Percentiles rank a stretch among this genome's conserved stretches.
Conservation (phyloP, 2,888 invertebrate species). For the Hoplodrina blanda region DNA sequence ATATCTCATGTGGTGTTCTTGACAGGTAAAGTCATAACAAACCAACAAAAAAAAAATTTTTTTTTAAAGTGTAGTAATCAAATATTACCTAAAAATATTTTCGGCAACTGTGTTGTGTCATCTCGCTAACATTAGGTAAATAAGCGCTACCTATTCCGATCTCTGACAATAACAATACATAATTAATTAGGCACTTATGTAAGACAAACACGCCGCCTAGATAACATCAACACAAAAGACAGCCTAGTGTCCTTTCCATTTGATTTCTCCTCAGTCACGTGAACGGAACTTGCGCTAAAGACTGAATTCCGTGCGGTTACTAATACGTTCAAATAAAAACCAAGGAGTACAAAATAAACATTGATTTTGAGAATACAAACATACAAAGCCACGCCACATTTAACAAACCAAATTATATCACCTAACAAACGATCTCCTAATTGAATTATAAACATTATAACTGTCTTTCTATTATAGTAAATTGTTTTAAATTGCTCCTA, state of each 20-base stretch:
- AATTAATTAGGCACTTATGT: slow-evolving; percentile 14
- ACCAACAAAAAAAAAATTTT: no score
- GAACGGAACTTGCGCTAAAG: slow-evolving; percentile 33
- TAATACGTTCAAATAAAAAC: slow-evolving; percentile 17
- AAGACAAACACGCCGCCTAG: slow-evolving; percentile 16
- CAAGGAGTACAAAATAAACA: background rate
- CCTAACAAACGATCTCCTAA: slow-evolving; percentile 47
- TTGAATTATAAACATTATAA: slow-evolving; percentile 62
- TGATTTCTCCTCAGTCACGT: slow-evolving; percentile 45
- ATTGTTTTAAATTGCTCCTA: slow-evolving; percentile 32
- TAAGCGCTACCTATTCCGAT: no score
- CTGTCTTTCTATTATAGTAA: slow-evolving; percentile 41
- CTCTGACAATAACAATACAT: background rate
- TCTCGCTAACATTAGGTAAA: no score
- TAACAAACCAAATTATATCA: slow-evolving; percentile 40
- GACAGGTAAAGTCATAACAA: background rate
- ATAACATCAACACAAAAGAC: slow-evolving; percentile 16
- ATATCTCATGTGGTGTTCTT: slow-evolving; percentile 20
- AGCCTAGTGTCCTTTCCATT: slow-evolving; percentile 33
- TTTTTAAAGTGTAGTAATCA: no score
- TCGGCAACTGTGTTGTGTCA: no score
- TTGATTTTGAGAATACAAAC: background rate
- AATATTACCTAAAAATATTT: no score
- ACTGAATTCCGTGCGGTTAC: slow-evolving; percentile 36
- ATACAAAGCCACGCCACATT: slow-evolving; percentile 21